Evolutionary conservation across 2,797 vertebrate genomes (phyloP).

Genomic region (Pseudocheirus occidentalis): DNA sequence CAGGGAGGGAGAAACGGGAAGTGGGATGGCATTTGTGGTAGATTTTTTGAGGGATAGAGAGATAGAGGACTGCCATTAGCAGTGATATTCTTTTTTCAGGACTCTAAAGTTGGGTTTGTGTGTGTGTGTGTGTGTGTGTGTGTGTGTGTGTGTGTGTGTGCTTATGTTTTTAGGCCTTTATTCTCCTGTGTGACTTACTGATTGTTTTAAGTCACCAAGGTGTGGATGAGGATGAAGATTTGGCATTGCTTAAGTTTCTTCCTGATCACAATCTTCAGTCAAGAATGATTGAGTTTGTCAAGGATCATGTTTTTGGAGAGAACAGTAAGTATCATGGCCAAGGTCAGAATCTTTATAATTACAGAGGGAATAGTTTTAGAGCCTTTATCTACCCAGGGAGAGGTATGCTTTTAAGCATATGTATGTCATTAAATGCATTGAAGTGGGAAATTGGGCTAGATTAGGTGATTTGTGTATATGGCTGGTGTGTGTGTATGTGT

Average conservation of each 20-base stretch:
- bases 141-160: neutral
- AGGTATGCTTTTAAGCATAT: neutral
- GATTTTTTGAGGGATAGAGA: neutral
- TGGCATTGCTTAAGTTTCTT: conserved; percentile 84
- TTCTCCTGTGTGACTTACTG: conserved; percentile 91
- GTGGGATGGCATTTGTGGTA: neutral
- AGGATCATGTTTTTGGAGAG: conserved; percentile 86
- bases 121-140: neutral
- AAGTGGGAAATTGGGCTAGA: too few species aligned
- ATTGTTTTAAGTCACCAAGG: conserved; percentile 90
- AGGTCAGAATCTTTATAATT: neutral
- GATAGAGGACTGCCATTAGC: neutral
- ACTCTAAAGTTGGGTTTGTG: neutral
- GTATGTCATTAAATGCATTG: too few species aligned
- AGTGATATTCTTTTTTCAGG: neutral
- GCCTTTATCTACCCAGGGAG: neutral
- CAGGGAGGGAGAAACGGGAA: neutral
- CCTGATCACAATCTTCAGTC: conserved; percentile 90
- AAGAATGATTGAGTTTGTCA: conserved; percentile 88
- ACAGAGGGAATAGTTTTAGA: neutral
- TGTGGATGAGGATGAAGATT: conserved; percentile 82
- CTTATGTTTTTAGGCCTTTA: conserved; percentile 86
- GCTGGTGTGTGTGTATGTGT: too few species aligned
- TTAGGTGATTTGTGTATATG: too few species aligned
- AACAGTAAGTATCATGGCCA: conserved; percentile 70